Evolutionary conservation across 2,888 invertebrate genomes (phyloP), one percentile per base, ranked within the genome.

Genomic region (Cerceris rybyensis): DNA sequence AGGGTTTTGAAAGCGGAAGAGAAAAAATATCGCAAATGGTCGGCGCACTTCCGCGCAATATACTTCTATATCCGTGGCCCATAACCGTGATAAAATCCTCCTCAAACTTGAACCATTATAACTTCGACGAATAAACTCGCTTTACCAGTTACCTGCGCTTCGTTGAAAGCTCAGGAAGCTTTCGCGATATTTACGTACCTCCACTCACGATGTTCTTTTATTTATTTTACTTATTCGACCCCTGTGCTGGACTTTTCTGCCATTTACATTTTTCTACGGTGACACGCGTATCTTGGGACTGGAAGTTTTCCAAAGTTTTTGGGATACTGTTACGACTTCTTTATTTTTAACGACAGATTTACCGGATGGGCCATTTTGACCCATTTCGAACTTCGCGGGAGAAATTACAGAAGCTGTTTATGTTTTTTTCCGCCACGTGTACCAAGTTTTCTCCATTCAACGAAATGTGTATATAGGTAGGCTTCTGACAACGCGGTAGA

Each of bases 71-170:
- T 42, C n/a, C 52, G 14, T n/a, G 16, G 16, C 17, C 65, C 52
- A 52, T 55, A 55, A 55, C 55, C 17, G 17, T 17, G 55, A 83
- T 63, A 78, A 83, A 82, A 75, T 85, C 73, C 55, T 59, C 58
- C 61, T 68, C 43, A 77, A 77, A 85, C 71, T 82, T 74, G 68
- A 43, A 63, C 70, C 79, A 74, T 77, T 75, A 82, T 70, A 82
- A 85, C 70, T 78, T 75, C 54, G 66, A 14, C 52, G 58, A 77
- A 75, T 69, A 67, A 70, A 81, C 66, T 69, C 50, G 50, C 60
- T 39, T 9, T 14, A 52, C 7, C 52, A 28, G 13, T 69, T 41
- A 16, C 50, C 43, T n/a, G 57, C 16, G 41, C 11, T 11, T 39
- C 52, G 49, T 13, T 52, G 42, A 57, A 59, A 79, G 50, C 54